Conservation (phyloP, 2,888 invertebrate species). For the Sphaerophoria taeniata region DNA sequence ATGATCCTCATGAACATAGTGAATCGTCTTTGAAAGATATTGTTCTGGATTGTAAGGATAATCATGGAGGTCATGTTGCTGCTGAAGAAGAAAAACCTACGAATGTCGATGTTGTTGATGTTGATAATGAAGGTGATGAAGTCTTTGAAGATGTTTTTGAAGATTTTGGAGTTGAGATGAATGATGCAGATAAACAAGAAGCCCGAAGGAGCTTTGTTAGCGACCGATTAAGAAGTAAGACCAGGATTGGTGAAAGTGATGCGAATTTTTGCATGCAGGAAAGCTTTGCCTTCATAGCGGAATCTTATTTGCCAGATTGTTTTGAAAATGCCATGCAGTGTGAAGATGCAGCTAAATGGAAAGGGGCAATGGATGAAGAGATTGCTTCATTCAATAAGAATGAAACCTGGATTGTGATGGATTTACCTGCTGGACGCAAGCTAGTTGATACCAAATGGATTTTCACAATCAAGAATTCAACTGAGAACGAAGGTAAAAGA, state of each 20-base stretch:
- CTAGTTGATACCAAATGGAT: conserved; percentile 76
- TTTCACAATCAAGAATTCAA: conserved; percentile 74
- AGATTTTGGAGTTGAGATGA: conserved; percentile 10
- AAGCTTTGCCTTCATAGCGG: conserved; percentile 37
- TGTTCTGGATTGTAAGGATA: neutral
- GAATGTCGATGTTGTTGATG: neutral
- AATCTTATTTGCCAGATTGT: conserved; percentile 36
- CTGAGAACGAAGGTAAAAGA: conserved; percentile 32
- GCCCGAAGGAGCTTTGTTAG: conserved; percentile 5
- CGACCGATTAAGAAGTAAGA: conserved; percentile 34
- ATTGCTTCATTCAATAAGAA: conserved; percentile 57
- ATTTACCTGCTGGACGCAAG: conserved; percentile 59
- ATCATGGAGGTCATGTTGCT: conserved; percentile 20
- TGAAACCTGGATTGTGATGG: conserved; percentile 64
- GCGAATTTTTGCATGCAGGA: conserved; percentile 29
- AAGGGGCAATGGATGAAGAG: conserved; percentile 42
- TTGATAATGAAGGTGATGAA: neutral
- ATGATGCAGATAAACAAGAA: neutral
- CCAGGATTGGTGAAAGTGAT: conserved; percentile 15
- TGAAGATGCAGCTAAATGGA: conserved; percentile 25
- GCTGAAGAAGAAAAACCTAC: conserved; percentile 11
- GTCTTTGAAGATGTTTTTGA: conserved; percentile 34
- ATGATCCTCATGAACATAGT: conserved; percentile 6
- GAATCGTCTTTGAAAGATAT: neutral
- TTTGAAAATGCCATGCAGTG: conserved; percentile 53